Evolutionary conservation across 2,888 invertebrate genomes (phyloP), one percentile per base, ranked within the genome.

Genomic region (Agrochola circellaris): DNA sequence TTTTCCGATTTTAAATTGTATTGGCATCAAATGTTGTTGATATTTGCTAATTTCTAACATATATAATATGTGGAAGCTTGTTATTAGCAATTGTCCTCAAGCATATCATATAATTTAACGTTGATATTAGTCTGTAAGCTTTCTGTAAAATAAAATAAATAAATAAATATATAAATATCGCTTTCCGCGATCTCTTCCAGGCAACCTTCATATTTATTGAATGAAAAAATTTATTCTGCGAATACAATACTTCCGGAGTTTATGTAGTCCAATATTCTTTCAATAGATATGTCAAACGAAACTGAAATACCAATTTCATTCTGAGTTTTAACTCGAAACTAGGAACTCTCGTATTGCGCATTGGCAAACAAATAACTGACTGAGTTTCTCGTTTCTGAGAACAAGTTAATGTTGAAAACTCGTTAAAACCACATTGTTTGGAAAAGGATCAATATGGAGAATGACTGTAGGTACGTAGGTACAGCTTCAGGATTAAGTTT

Each of bases 371-470:
- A 73, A 69, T 80, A 61, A 66, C 30, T 58, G 30, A 67, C 67
- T 26, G 26, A 73, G 51, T 83, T 84, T 70, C 60, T 23, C 51
- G n/a, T 38, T 69, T 45, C 69, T 73, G 51, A 38, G 45, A 67
- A 67, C 69, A 62, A 73, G 42, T 66, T 67, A 26, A 54, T 79
- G 64, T 79, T 67, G 67, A 54, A 64, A 84, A 74, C 61, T 82
- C 80, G 67, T 82, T 73, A 78, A 54, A 70, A 54, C 17, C 58
- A 64, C 70, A 70, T 70, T 70, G 56, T 48, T 77, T 51, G 42
- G 56, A 58, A 54, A 70, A 38, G 23, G 17, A 23, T 34, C 34
- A 77, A 83, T 77, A 73, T 69, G 26, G n/a, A 48, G 60, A 34
- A 69, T 30, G 69, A 48, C 38, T 73, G 38, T 20, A 56, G 7